Conservation (phyloP, 2,113 vertebrate genomes). For the Tychaedon coryphoeus region DNA sequence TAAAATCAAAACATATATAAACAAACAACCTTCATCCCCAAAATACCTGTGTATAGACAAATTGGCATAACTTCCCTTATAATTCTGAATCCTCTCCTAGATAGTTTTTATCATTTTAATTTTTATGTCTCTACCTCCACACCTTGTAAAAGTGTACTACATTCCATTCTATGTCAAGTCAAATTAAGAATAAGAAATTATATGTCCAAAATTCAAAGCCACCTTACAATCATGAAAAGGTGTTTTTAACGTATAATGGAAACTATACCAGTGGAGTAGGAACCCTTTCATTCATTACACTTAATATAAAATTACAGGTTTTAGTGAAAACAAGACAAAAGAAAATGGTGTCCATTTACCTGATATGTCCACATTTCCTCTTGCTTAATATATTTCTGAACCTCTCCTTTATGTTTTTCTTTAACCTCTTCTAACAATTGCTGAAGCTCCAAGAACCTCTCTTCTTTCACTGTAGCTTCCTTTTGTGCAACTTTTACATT, state of each 20-base stretch:
- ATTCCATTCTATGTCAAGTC: not conserved
- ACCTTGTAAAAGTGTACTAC: not conserved
- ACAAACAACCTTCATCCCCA: not conserved
- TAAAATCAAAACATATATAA: not conserved
- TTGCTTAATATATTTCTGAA: not conserved
- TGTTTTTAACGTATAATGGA: not conserved
- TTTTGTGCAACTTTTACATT: conserved; percentile 80
- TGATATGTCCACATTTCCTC: not conserved
- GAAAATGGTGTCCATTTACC: not conserved
- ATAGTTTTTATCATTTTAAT: not conserved
- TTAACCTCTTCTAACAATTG: conserved; percentile 75
- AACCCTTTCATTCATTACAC: not conserved
- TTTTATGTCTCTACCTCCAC: not conserved
- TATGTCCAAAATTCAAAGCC: not conserved
- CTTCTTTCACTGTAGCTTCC: conserved; percentile 82
- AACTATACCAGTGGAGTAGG: not conserved
- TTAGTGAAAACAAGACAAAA: not conserved
- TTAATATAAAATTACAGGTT: not conserved
- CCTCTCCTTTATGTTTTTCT: conserved; percentile 10
- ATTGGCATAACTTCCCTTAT: not conserved
- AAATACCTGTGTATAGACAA: not conserved
- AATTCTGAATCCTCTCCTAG: not conserved
- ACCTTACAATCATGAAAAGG: not conserved
- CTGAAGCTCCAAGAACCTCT: conserved; percentile 77
- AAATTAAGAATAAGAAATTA: not conserved